Evolutionary conservation across 2,888 invertebrate genomes (phyloP), one percentile per base, ranked within the genome.

Genomic region (Cerceris ruficornis): DNA sequence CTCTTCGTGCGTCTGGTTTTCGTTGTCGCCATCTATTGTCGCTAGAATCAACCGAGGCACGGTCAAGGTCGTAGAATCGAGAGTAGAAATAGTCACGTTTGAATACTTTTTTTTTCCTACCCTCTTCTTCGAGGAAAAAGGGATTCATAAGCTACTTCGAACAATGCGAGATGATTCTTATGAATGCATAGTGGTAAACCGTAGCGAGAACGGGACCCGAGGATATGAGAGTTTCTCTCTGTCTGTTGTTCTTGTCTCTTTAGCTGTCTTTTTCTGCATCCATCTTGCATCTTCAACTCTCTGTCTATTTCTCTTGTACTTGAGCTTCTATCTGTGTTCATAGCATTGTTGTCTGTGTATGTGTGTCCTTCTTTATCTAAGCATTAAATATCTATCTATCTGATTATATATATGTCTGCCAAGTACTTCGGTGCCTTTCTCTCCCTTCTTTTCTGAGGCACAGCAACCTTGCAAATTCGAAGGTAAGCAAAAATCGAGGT

Each of bases 51-150:
- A 59, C 28, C 67, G 54, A 11, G 49, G 68, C 72, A 69, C 67
- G 77, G 80, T 77, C 80, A 80, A 80, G 80, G 78, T 74, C 70
- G 28, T 28, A 28, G 75, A 79, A 75, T 72, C 69, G 58, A 69
- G 74, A 78, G 72, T 60, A 67, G 61, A 62, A 61, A 41, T 39
- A n/a, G 41, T 13, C 8, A 46, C n/a, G 39, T 50, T 68, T 49
- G 57, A 72, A 78, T 69, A 54, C 54, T 46, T 71, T 78, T 68
- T 72, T 72, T 75, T 66, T 66, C 65, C 61, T 15, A 42, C 15
- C 68, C 69, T 75, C 61, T 66, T 61, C 66, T 15, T 41, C 15
- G 9, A 5, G 17, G 49, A 62, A 64, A 59, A 65, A 49, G 52
- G 61, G 57, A 68, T 8, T 43, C 41, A 41, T 11, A 43, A 61